Percentiles rank a stretch among this genome's conserved stretches.
phyloP scores from a whole-genome alignment of 2,888 invertebrate species.

The Amphipoea lucens region DNA sequence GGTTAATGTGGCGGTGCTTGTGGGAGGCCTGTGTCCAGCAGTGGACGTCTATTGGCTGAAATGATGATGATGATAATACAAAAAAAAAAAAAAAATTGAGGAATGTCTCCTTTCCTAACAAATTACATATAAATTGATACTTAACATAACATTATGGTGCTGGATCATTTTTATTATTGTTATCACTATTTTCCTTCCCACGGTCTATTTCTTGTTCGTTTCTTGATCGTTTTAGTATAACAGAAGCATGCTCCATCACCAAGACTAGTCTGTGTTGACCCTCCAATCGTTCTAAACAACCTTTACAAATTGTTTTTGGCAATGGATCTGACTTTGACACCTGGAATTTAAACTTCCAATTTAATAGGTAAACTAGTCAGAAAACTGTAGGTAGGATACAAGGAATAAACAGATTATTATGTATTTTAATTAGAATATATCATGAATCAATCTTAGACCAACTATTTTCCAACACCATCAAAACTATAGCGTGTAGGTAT shows the following conservation, averaged over 20 bases:
- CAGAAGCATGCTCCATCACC: constrained; percentile 86
- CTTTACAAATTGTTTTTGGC: constrained; percentile 93
- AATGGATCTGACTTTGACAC: constrained; percentile 92
- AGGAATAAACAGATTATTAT: too few species aligned
- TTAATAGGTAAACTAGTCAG: background rate
- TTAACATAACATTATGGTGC: constrained; percentile 45
- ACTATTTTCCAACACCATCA: background rate
- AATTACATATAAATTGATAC: constrained; percentile 27
- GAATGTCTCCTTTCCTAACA: constrained; percentile 40
- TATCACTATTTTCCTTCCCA: constrained; percentile 71
- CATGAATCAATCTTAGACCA: background rate
- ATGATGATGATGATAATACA: background rate
- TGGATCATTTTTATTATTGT: constrained; percentile 70
- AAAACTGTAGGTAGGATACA: background rate
- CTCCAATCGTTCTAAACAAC: constrained; percentile 91
- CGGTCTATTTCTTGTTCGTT: constrained; percentile 61
- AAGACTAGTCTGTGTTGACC: constrained; percentile 88
- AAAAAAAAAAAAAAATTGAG: constrained; percentile 19
- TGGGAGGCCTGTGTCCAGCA: background rate
- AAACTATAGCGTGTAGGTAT: background rate
- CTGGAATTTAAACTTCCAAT: constrained; percentile 77
- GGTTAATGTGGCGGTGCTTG: background rate
- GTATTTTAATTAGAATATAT: background rate
- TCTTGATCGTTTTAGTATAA: constrained; percentile 82
- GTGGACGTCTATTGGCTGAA: background rate